These are phyloP conservation scores for Syrmaticus mikado DNA, from an alignment of 2,113 vertebrate genomes.

Conservation along the genomic window DNA sequence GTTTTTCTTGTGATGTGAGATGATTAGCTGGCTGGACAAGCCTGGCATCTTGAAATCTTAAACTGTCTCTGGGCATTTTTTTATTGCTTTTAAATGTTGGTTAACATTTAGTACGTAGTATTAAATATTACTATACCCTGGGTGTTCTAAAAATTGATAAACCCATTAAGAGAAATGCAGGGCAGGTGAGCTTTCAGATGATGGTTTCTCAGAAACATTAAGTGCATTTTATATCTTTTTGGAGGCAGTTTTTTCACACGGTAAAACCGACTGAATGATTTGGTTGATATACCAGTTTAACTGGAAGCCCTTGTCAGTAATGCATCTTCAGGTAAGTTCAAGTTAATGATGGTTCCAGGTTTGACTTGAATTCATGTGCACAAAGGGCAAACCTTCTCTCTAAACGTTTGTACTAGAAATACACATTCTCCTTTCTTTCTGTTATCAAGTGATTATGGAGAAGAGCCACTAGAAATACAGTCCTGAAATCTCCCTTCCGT, in stretches of 20 bases:
- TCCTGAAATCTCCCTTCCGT: not conserved
- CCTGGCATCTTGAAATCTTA: constrained; percentile 48
- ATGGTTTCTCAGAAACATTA: constrained; percentile 40
- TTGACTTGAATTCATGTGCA: not conserved
- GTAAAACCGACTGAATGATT: not conserved
- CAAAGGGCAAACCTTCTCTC: not conserved
- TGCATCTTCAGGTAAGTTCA: not conserved
- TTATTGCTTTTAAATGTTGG: constrained; percentile 33
- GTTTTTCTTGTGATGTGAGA: constrained; percentile 25
- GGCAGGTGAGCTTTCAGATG: not conserved
- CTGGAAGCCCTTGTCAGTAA: not conserved
- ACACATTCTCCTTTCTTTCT: not conserved
- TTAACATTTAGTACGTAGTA: constrained; percentile 44
- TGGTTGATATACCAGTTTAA: not conserved
- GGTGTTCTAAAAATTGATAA: constrained; percentile 68
- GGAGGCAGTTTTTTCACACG: not conserved
- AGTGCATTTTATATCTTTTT: not conserved
- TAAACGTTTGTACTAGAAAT: not conserved
- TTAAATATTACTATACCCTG: constrained; percentile 47
- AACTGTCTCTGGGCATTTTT: constrained; percentile 35
- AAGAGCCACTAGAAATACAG: not conserved
- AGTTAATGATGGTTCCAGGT: not conserved
- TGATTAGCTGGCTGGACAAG: constrained; percentile 40
- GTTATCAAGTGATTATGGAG: not conserved
- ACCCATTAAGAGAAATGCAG: constrained; percentile 45